A percentile compares a stretch with the other conserved stretches of the same genome.
Evolutionary conservation across 2,888 invertebrate species (phyloP).

Genomic region (Willowsia nigromaculata): DNA sequence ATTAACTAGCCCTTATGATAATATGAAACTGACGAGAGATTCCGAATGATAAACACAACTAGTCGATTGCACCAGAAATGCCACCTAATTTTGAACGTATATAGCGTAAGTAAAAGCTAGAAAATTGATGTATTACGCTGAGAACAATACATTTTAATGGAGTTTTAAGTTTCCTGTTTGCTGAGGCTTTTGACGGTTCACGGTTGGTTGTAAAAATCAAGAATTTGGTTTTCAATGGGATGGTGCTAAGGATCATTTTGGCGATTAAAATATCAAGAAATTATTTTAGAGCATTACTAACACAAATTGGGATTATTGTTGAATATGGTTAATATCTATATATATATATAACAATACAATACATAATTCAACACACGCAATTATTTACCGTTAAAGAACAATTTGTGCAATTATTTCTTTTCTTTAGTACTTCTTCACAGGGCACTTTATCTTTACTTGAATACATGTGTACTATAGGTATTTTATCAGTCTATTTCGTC

Average conservation of each 20-base stretch:
- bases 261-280: neutral
- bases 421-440: neutral
- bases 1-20: neutral
- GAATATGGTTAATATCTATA: too few species aligned
- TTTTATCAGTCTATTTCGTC: neutral
- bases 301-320: neutral
- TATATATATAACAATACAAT: too few species aligned
- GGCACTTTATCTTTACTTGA: neutral
- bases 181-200: neutral
- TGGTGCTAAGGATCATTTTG: slow-evolving; percentile 17
- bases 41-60: neutral
- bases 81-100: neutral
- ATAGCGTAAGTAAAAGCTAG: neutral
- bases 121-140: neutral
- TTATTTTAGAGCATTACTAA: slow-evolving; percentile 2
- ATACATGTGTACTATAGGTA: neutral
- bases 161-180: neutral
- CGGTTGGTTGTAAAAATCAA: neutral
- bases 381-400: slow-evolving; percentile 11
- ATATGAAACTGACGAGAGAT: neutral
- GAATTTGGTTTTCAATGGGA: neutral
- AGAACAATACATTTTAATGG: neutral
- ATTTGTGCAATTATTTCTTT: slow-evolving; percentile 19
- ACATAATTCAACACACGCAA: neutral
- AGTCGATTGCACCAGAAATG: slow-evolving; percentile 4